phyloP scores from a whole-genome alignment of 2,113 vertebrate species.

The Malurus cyaneus region DNA sequence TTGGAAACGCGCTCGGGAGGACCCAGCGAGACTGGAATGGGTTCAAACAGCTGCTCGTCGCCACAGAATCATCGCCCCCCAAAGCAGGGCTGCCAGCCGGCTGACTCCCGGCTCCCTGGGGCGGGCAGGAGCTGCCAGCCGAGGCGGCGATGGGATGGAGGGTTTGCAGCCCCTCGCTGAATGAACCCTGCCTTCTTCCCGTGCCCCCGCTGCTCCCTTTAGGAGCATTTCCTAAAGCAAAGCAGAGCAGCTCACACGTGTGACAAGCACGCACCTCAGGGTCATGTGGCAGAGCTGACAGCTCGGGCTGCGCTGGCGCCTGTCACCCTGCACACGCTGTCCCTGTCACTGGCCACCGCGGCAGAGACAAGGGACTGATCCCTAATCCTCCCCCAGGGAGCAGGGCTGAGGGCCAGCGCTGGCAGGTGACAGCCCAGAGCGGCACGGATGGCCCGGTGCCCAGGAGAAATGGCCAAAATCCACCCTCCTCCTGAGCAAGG shows the following conservation, averaged over 20 bases:
- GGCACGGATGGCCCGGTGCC: background rate
- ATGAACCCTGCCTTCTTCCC: background rate
- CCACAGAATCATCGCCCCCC: background rate
- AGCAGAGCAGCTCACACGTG: background rate
- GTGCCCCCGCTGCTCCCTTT: background rate
- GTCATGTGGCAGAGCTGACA: rapidly evolving
- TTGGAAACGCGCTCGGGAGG: background rate
- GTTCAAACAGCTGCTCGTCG: slow-evolving; percentile 52
- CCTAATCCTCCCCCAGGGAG: background rate
- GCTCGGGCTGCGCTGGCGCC: rapidly evolving
- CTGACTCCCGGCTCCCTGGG: background rate
- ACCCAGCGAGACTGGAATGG: slow-evolving; percentile 30
- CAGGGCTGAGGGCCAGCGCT: rapidly evolving
- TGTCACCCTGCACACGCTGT: rapidly evolving
- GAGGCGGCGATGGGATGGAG: background rate
- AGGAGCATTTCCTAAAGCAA: background rate
- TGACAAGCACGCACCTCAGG: background rate
- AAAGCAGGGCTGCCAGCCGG: background rate
- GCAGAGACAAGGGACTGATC: background rate
- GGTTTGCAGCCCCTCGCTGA: background rate
- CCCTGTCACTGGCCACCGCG: background rate
- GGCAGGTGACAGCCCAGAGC: background rate
- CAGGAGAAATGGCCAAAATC: background rate
- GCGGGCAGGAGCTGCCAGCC: background rate
- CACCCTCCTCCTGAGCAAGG: rapidly evolving